These are phyloP conservation scores for Platysteira castanea DNA, from an alignment of 2,113 vertebrate species.

Conservation along the genomic window DNA sequence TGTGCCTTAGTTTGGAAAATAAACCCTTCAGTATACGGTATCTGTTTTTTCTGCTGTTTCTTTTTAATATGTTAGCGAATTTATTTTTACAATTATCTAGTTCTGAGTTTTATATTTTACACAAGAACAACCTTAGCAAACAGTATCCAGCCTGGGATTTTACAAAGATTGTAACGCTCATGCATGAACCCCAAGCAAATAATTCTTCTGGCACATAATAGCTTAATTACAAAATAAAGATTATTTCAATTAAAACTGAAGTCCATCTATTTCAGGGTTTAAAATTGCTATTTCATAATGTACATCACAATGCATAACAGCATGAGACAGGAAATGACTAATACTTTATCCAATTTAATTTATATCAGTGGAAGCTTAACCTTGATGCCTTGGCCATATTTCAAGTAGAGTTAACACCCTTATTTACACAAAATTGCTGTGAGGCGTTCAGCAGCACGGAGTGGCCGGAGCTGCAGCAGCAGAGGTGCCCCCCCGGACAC, in stretches of 20 bases:
- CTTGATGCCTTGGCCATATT: conserved; percentile 1
- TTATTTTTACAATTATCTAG: not conserved
- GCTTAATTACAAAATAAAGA: conserved; percentile 29
- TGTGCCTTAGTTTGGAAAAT: not conserved
- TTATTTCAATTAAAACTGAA: conserved; percentile 36
- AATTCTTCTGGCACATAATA: not conserved
- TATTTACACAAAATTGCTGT: not conserved
- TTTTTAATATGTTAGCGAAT: not conserved
- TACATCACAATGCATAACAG: not conserved
- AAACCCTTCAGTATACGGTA: not conserved
- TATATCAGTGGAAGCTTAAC: conserved; percentile 37
- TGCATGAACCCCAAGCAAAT: not conserved
- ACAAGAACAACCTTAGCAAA: not conserved
- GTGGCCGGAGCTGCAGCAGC: not conserved
- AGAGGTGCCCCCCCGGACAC: no score
- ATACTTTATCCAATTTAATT: conserved; percentile 35
- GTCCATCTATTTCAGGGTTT: not conserved
- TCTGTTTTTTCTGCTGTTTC: not conserved
- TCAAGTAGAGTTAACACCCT: not conserved
- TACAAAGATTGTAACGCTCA: not conserved
- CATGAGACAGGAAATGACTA: conserved; percentile 33
- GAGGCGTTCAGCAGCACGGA: not conserved
- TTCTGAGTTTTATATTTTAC: not conserved
- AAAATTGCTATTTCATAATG: conserved; percentile 19
- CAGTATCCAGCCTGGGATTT: not conserved